Evolutionary conservation across 2,113 vertebrate genomes (phyloP), one percentile per base, ranked within the genome.

Genomic region (Oreochromis tanganicae): DNA sequence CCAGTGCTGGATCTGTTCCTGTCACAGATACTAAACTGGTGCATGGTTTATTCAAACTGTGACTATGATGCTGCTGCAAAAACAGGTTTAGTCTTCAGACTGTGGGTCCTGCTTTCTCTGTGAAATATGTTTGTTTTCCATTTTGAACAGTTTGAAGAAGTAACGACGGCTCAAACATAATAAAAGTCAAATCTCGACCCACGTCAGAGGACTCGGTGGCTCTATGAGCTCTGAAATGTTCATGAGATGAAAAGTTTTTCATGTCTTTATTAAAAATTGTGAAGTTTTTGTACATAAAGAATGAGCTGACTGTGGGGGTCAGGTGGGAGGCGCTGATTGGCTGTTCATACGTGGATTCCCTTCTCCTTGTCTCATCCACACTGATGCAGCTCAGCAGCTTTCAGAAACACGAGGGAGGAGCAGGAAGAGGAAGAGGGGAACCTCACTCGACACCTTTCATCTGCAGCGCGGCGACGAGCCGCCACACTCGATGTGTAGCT

Each of bases 151-250:
- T 57, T 1, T 29, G 24, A 57, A 29, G 17, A 52, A 4, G 17
- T 4, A n/a, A 52, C 50, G 17, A 9, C 8, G 50, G 24, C 56
- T 29, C 36, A 43, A 24, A 41, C 38, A 24, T 71, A 4, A 24
- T 0, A 1, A 21, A 7, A 24, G n/a, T 41, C 12, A 0, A 43
- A 71, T 24, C 11, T 24, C 7, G n/a, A 0, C 0, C 5, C 4
- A 43, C 38, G 3, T 4, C 4, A 1, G 5, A 9, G 63, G 34
- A 11, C 14, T 6, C 16, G 16, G 36, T 29, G 21, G 5, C 14
- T 34, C 5, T 46, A 5, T 11, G 34, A 34, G 19, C 50, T 54
- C 50, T 54, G 9, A 63, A 11, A 63, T n/a, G 4, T 36, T 11
- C 17, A 1, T 12, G 34, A 36, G 61, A n/a, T n/a, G 61, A 19